Percentiles rank a stretch among this genome's conserved stretches.
Evolutionary conservation across 2,888 invertebrate genomes (phyloP).

Genomic region (Mechanitis messenoides): DNA sequence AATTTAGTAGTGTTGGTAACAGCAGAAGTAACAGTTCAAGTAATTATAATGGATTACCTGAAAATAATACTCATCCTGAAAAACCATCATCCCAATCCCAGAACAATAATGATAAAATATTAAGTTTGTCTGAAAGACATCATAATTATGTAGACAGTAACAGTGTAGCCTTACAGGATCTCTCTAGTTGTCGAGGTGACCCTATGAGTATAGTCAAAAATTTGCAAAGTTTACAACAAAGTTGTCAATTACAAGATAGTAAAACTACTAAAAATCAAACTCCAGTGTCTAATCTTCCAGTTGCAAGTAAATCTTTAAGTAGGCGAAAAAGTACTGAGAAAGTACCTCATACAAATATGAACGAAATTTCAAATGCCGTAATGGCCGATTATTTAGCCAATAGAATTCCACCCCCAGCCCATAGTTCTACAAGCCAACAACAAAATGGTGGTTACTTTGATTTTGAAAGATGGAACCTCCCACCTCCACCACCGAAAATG

Average conservation of each 20-base stretch:
- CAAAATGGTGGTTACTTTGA: conserved; percentile 85
- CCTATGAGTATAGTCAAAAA: conserved; percentile 87
- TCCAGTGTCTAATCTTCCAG: conserved; percentile 44
- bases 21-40: conserved; percentile 61
- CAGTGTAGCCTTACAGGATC: conserved; percentile 80
- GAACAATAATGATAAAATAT: conserved; percentile 62
- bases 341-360: conserved; percentile 63
- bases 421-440: conserved; percentile 77
- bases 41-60: conserved; percentile 59
- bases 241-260: conserved; percentile 77
- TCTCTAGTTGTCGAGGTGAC: conserved; percentile 84
- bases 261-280: conserved; percentile 67
- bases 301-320: conserved; percentile 49
- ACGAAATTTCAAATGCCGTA: conserved; percentile 73
- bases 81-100: conserved; percentile 64
- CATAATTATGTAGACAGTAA: conserved; percentile 80
- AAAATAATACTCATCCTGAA: conserved; percentile 68
- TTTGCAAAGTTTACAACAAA: conserved; percentile 78
- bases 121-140: conserved; percentile 74
- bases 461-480: conserved; percentile 88
- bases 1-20: conserved; percentile 68
- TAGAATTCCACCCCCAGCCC: conserved; percentile 84
- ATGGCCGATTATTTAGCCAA: conserved; percentile 76
- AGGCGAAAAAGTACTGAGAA: conserved; percentile 80
- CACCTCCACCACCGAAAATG: conserved; percentile 82